Evolutionary conservation across 2,113 vertebrate species (phyloP).

Genomic region (Dinomys branickii): DNA sequence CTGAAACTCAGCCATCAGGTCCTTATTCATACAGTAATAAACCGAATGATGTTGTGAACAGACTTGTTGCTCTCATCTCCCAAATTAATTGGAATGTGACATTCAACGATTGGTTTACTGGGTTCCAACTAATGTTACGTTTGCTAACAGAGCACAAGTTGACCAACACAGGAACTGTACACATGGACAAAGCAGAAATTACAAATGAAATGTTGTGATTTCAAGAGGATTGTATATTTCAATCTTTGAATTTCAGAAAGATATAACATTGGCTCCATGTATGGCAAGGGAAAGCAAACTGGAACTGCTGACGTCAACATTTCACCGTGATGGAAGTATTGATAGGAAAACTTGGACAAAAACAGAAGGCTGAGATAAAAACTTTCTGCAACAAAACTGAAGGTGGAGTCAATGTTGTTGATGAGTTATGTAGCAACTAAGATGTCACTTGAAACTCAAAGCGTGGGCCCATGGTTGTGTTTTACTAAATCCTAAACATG

Average conservation of each 20-base stretch:
- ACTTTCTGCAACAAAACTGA: neutral
- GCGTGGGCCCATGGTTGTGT: neutral
- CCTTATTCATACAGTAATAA: neutral
- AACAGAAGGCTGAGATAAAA: neutral
- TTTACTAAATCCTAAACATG: neutral
- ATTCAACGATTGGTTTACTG: neutral
- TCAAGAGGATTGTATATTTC: neutral
- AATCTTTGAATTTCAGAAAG: neutral
- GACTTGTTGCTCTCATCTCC: neutral
- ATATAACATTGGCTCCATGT: neutral
- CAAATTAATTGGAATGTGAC: neutral
- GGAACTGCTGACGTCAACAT: neutral
- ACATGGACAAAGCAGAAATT: neutral
- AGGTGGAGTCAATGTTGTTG: neutral
- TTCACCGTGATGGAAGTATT: neutral
- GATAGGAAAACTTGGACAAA: neutral
- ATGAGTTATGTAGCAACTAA: neutral
- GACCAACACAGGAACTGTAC: neutral
- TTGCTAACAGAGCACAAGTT: neutral
- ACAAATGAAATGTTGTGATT: neutral
- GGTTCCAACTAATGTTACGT: neutral
- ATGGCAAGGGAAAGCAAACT: neutral
- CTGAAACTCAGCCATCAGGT: neutral
- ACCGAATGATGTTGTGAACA: neutral
- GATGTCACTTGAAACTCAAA: neutral